Conservation (phyloP, 2,888 invertebrate genomes). For the Cataglyphis albicans region DNA sequence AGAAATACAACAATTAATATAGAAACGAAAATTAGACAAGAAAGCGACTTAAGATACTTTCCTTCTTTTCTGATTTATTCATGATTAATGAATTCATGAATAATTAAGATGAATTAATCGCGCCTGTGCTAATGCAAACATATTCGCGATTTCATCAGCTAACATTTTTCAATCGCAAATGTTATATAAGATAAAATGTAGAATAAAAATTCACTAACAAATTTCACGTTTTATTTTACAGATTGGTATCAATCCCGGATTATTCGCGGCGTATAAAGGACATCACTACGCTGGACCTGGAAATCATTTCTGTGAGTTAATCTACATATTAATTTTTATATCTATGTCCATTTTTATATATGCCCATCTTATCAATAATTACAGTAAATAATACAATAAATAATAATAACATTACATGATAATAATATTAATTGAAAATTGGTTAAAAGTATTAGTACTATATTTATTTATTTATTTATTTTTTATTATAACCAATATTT, state of each 20-base stretch:
- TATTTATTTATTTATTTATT: background rate
- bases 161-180: background rate
- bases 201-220: conserved; percentile 11
- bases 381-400: background rate
- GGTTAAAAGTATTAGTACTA: background rate
- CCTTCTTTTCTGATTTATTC: background rate
- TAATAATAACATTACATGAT: too few species aligned
- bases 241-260: conserved; percentile 99
- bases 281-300: conserved; percentile 99
- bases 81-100: background rate
- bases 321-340: background rate
- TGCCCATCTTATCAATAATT: background rate
- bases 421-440: conserved; percentile 6
- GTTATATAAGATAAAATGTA: background rate
- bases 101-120: conserved; percentile 33
- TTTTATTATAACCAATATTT: background rate
- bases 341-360: background rate
- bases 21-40: background rate
- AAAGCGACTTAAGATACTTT: conserved; percentile 21
- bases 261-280: conserved; percentile 98
- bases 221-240: conserved; percentile 84
- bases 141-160: conserved; percentile 9
- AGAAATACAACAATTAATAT: conserved; percentile 35
- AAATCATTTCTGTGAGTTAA: conserved; percentile 96
- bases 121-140: background rate